Conservation (phyloP, 1,140 invertebrate genomes). For the Campoletis sonorensis region DNA sequence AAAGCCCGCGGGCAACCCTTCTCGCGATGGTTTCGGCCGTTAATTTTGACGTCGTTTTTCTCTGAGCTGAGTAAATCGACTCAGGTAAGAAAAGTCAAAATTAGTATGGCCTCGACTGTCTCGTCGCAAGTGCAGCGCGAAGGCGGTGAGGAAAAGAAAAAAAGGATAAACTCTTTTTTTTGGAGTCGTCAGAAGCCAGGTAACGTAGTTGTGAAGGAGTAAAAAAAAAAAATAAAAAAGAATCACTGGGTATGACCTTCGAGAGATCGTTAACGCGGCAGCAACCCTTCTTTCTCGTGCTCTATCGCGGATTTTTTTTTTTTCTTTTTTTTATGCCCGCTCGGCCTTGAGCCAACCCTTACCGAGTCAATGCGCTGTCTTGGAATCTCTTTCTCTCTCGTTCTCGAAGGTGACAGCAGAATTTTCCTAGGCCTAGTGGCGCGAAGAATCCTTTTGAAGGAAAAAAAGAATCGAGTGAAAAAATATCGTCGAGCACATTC, state of each 20-base stretch:
- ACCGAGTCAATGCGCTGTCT: slow-evolving; percentile 27
- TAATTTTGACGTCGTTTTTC: slow-evolving; percentile 38
- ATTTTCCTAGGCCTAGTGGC: slow-evolving; percentile 29
- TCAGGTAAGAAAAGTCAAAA: slow-evolving; percentile 35
- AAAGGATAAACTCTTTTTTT: slow-evolving; percentile 42
- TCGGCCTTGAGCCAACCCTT: slow-evolving; percentile 49
- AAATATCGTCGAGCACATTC: slow-evolving; percentile 16
- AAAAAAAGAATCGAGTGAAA: not conserved
- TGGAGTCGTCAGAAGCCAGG: slow-evolving; percentile 15
- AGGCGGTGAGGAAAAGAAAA: slow-evolving; percentile 4
- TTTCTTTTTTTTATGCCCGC: slow-evolving; percentile 4
- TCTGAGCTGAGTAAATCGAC: not conserved
- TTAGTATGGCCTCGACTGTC: slow-evolving; percentile 38
- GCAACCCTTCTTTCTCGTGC: slow-evolving; percentile 43
- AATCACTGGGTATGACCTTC: slow-evolving; percentile 26
- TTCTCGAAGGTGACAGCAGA: slow-evolving; percentile 10
- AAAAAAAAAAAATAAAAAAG: slow-evolving; percentile 13
- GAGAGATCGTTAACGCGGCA: slow-evolving; percentile 36
- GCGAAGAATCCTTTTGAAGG: not conserved
- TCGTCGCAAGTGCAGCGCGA: slow-evolving; percentile 26
- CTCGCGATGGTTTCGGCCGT: slow-evolving; percentile 18
- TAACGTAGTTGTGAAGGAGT: slow-evolving; percentile 2
- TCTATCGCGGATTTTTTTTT: slow-evolving; percentile 31
- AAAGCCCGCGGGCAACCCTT: slow-evolving; percentile 13
- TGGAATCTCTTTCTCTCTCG: slow-evolving; percentile 14